Conservation (phyloP, 2,113 vertebrate species). For the Stictonetta naevosa region DNA sequence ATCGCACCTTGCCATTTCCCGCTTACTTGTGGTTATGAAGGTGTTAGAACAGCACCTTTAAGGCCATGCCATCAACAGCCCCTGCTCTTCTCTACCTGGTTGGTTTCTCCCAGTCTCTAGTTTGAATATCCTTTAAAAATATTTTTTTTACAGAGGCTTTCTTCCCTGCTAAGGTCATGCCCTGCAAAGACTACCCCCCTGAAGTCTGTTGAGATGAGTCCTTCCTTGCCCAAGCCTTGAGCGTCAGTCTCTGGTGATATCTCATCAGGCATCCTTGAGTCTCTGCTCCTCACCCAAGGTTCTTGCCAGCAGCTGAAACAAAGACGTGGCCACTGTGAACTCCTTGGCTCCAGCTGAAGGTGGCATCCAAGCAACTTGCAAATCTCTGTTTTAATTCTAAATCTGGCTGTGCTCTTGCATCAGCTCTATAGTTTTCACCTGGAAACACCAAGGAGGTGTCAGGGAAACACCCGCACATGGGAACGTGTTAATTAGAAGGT, state of each 20-base stretch:
- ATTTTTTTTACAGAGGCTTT: not conserved
- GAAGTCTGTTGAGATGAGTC: not conserved
- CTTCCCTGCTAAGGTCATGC: not conserved
- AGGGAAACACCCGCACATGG: rapidly evolving
- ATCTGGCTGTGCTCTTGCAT: rapidly evolving
- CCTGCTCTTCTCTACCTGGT: not conserved
- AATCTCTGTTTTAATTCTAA: not conserved
- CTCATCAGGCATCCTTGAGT: not conserved
- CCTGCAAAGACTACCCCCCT: not conserved
- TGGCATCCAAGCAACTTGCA: not conserved
- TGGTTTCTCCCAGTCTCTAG: not conserved
- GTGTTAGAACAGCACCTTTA: not conserved
- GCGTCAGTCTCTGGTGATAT: not conserved
- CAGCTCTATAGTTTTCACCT: not conserved
- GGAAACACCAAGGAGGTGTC: not conserved
- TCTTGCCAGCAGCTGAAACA: not conserved
- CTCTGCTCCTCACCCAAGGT: not conserved
- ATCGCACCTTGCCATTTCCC: not conserved
- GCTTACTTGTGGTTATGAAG: not conserved
- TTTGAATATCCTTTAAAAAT: not conserved
- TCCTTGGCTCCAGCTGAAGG: not conserved
- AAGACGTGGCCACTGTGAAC: not conserved
- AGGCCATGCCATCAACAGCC: not conserved
- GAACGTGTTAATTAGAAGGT: not conserved
- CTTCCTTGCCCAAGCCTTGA: not conserved